These are phyloP conservation scores for Micrasema minimum DNA, from an alignment of 1,140 invertebrate species.

Conservation along the genomic window DNA sequence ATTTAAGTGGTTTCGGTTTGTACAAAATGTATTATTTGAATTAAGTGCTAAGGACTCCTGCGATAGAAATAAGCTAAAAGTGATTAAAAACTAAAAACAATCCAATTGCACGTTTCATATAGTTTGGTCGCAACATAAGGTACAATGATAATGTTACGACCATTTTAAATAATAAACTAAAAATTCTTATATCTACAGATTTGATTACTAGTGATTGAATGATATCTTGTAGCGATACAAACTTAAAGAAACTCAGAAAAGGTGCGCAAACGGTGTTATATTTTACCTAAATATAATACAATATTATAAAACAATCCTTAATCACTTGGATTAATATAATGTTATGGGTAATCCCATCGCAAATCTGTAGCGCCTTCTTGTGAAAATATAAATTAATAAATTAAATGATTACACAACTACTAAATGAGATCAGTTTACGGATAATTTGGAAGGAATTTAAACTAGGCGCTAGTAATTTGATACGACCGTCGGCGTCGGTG, in stretches of 20 bases:
- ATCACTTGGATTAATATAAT: slow-evolving; percentile 40
- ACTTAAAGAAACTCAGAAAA: slow-evolving; percentile 44
- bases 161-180: slow-evolving; percentile 17
- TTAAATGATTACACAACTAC: too few species aligned
- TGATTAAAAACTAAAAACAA: slow-evolving; percentile 49
- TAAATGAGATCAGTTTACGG: too few species aligned
- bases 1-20: too few species aligned
- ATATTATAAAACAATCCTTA: slow-evolving; percentile 47
- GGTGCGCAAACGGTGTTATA: slow-evolving; percentile 50
- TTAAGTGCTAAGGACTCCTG: slow-evolving; percentile 44
- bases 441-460: too few species aligned
- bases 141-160: slow-evolving; percentile 9
- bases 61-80: slow-evolving; percentile 44
- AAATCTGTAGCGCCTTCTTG: slow-evolving; percentile 3
- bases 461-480: too few species aligned
- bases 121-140: slow-evolving; percentile 41
- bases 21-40: slow-evolving; percentile 42
- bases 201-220: slow-evolving; percentile 34
- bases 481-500: too few species aligned
- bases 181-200: slow-evolving; percentile 23
- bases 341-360: slow-evolving; percentile 28
- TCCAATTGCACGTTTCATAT: slow-evolving; percentile 52
- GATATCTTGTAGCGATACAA: slow-evolving; percentile 37
- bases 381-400: too few species aligned
- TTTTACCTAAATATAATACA: slow-evolving; percentile 38